Percentiles rank a stretch among this genome's conserved stretches.
These are phyloP conservation scores for Trachelus stipa DNA, from an alignment of 2,888 invertebrate species.

Conservation along the genomic window DNA sequence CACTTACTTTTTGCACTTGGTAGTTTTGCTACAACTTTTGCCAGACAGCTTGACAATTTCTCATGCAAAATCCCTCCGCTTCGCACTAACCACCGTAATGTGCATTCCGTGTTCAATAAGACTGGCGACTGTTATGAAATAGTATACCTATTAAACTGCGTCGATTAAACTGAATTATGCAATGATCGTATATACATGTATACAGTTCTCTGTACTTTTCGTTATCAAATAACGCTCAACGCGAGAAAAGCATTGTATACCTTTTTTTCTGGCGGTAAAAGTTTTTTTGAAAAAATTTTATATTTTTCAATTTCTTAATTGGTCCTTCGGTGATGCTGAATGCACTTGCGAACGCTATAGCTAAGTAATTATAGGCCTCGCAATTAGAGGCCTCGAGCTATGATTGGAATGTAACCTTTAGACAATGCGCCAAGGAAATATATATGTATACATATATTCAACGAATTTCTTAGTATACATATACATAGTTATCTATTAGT, in stretches of 20 bases:
- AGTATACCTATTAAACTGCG: neutral
- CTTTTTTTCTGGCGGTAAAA: neutral
- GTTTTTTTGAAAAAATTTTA: neutral
- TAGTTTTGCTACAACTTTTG: neutral
- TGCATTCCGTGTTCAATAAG: conserved; percentile 22
- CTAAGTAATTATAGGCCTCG: conserved; percentile 5
- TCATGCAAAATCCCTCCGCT: neutral
- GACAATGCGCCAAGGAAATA: conserved; percentile 33
- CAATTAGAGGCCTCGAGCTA: conserved; percentile 17
- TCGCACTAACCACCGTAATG: conserved; percentile 18
- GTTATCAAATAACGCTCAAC: neutral
- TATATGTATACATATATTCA: conserved; percentile 10
- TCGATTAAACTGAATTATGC: conserved; percentile 49
- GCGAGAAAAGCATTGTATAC: neutral
- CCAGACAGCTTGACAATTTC: neutral
- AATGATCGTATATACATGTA: conserved; percentile 14
- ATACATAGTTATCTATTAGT: neutral
- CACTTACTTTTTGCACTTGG: neutral
- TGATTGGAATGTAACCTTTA: conserved; percentile 36
- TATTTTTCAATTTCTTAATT: neutral
- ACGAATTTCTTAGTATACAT: neutral
- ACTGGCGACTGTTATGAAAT: neutral
- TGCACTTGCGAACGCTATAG: neutral
- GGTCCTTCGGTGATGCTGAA: neutral
- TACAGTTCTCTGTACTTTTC: neutral